phyloP scores from a whole-genome alignment of 1,140 invertebrate species.

The Euura saliciscinereae region DNA sequence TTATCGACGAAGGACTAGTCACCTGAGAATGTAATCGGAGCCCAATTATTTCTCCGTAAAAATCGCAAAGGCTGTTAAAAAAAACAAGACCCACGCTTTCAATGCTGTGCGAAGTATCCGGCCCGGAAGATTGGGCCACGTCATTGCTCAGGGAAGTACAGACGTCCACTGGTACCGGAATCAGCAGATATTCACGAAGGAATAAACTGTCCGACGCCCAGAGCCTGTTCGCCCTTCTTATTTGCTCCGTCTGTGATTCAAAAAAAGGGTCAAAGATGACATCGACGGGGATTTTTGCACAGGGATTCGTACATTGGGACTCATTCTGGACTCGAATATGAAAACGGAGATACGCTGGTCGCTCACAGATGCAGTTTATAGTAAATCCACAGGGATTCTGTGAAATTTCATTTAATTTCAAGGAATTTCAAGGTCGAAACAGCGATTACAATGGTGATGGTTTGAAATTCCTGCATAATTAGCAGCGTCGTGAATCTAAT shows the following conservation, averaged over 20 bases:
- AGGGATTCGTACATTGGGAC: too few relatives aligned
- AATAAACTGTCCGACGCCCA: conserved; percentile 91
- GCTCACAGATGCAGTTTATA: too few relatives aligned
- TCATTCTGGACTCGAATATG: too few relatives aligned
- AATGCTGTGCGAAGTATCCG: conserved; percentile 21
- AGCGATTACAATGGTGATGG: too few relatives aligned
- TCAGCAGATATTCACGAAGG: conserved; percentile 79
- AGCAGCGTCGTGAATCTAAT: too few relatives aligned
- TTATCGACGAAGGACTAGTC: conserved; percentile 50
- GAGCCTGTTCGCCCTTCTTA: conserved; percentile 83
- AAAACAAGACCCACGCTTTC: conserved; percentile 33
- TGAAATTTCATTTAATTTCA: too few relatives aligned
- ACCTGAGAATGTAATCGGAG: conserved; percentile 36
- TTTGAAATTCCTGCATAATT: too few relatives aligned
- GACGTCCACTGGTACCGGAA: conserved; percentile 74
- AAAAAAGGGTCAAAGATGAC: conserved; percentile 28
- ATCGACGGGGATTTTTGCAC: too few relatives aligned
- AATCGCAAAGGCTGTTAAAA: not conserved
- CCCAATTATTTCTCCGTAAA: not conserved
- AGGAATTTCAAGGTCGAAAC: too few relatives aligned
- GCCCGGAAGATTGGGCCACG: conserved; percentile 35
- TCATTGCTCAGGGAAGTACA: conserved; percentile 63
- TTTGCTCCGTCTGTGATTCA: conserved; percentile 86
- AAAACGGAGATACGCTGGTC: too few relatives aligned
- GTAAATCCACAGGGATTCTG: too few relatives aligned